A percentile compares a stretch with the other conserved stretches of the same genome.
Conservation (phyloP, 2,797 vertebrate species). For the Chelidonichthys spinosus region DNA sequence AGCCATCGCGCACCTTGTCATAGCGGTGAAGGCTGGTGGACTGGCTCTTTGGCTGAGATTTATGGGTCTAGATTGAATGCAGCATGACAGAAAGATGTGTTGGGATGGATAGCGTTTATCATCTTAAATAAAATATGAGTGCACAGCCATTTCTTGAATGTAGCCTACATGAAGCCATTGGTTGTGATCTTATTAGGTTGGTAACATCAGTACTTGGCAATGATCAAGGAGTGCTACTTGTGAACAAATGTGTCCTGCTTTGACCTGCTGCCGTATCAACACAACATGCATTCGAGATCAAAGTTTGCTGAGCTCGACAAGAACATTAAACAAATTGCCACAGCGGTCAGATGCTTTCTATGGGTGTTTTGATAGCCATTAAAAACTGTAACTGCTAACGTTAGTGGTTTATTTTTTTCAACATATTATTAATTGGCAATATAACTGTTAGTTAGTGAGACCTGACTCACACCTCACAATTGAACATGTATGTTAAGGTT, state of each 20-base stretch:
- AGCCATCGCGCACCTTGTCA: constrained; percentile 95
- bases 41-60: constrained; percentile 98
- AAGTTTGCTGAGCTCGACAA: too few species aligned
- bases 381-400: neutral
- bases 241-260: neutral
- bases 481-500: neutral
- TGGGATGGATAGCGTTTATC: neutral
- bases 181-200: neutral
- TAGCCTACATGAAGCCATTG: neutral
- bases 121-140: neutral
- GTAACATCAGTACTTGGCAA: neutral
- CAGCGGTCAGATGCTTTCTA: neutral
- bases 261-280: neutral
- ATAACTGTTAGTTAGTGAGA: neutral
- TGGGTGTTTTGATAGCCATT: neutral
- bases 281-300: neutral
- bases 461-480: neutral
- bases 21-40: constrained; percentile 94
- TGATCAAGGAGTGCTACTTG: neutral
- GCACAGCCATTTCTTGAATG: neutral
- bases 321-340: neutral
- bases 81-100: neutral
- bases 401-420: neutral
- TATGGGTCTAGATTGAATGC: constrained; percentile 82
- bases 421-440: neutral